These are phyloP conservation scores for Fistularia commersonii DNA, from an alignment of 2,797 vertebrate genomes.

Conservation along the genomic window DNA sequence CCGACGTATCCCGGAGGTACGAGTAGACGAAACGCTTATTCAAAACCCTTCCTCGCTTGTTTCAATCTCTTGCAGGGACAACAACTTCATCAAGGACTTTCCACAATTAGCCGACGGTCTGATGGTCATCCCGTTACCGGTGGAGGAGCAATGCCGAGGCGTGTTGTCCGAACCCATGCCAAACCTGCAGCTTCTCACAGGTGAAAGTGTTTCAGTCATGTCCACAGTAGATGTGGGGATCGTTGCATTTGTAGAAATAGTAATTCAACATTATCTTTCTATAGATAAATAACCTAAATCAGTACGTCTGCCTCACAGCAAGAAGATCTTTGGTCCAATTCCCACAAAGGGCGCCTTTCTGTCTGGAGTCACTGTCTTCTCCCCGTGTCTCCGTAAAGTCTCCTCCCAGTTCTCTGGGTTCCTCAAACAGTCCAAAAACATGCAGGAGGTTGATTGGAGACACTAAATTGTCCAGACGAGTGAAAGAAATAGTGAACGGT, in stretches of 20 bases:
- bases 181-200: constrained; percentile 89
- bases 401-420: no score
- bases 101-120: constrained; percentile 93
- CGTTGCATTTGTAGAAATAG: not conserved
- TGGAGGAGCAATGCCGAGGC: constrained; percentile 95
- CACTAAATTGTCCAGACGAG: no score
- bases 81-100: constrained; percentile 98
- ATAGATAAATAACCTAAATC: not conserved
- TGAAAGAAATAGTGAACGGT: no score
- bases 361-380: no score
- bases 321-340: no score
- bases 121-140: constrained; percentile 92
- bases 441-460: no score
- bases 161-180: constrained; percentile 93
- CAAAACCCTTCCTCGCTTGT: constrained; percentile 1
- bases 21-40: constrained; percentile 1
- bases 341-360: no score
- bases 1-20: not conserved
- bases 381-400: no score
- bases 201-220: constrained; percentile 53
- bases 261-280: no score
- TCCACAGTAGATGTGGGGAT: not conserved
- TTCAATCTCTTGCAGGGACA: constrained; percentile 79
- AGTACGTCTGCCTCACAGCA: no score
- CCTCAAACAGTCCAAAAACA: no score